Conservation (phyloP, 2,113 vertebrate genomes). For the Microcebus griseorufus region DNA sequence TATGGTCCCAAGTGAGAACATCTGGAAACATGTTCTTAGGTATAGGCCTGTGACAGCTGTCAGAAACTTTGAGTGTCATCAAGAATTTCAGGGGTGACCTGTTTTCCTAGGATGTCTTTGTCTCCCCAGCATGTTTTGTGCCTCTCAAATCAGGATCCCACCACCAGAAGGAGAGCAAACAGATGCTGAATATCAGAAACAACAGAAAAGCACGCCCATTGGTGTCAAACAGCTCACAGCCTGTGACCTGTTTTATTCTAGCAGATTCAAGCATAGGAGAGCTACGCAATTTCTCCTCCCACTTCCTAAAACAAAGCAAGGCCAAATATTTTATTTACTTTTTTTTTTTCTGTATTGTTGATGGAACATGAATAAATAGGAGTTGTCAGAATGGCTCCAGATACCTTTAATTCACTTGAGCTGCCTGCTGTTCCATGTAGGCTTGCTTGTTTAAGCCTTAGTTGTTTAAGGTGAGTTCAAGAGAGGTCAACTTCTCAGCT, state of each 20-base stretch:
- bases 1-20: not conserved
- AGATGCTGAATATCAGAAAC: not conserved
- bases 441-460: not conserved
- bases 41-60: not conserved
- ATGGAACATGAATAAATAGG: not conserved
- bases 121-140: not conserved
- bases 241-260: not conserved
- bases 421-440: not conserved
- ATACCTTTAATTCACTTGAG: not conserved
- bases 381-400: not conserved
- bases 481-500: not conserved
- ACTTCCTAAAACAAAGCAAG: constrained; percentile 1
- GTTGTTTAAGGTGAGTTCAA: not conserved
- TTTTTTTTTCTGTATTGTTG: not conserved
- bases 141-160: not conserved
- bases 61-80: not conserved
- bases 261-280: not conserved
- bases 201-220: not conserved
- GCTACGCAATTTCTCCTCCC: not conserved
- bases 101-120: not conserved
- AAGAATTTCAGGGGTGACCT: not conserved
- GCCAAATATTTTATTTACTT: not conserved
- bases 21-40: not conserved
- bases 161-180: not conserved
- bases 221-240: not conserved